phyloP scores from a whole-genome alignment of 2,113 vertebrate genomes.

The Megalops atlanticus region DNA sequence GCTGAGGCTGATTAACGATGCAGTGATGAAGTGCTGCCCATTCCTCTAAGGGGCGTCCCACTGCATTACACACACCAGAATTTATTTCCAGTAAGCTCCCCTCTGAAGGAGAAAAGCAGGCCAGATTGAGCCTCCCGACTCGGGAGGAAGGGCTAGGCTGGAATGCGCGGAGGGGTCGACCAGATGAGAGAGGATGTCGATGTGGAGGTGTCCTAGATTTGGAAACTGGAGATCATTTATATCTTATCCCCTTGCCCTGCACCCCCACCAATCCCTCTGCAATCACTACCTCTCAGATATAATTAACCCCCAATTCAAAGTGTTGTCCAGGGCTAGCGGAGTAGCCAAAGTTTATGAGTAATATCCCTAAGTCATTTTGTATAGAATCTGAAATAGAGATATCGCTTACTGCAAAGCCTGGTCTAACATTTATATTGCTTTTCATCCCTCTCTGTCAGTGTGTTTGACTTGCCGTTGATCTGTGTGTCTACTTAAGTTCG shows the following conservation, averaged over 20 bases:
- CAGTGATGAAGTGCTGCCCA: neutral
- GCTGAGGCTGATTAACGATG: neutral
- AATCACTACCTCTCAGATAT: too few species aligned
- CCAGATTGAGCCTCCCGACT: neutral
- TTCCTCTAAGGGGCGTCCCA: slow-evolving; percentile 9
- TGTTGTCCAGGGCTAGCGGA: too few species aligned
- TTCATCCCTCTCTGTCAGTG: neutral
- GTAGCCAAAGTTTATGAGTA: too few species aligned
- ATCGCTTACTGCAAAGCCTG: too few species aligned
- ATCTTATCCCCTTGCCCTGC: too few species aligned
- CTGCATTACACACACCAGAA: slow-evolving; percentile 8
- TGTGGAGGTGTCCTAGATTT: neutral
- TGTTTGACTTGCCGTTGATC: slow-evolving; percentile 15
- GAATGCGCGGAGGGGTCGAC: neutral
- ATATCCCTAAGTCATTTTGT: too few species aligned
- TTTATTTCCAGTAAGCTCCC: neutral
- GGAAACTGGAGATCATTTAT: too few species aligned
- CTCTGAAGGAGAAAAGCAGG: neutral
- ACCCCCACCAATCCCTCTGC: too few species aligned
- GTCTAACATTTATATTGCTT: too few species aligned
- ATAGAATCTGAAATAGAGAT: too few species aligned
- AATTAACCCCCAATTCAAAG: too few species aligned
- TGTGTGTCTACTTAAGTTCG: slow-evolving; percentile 75
- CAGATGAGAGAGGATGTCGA: neutral
- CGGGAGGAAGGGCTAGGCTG: neutral